Conservation (phyloP, 2,113 vertebrate genomes). For the Chitala chitala region DNA sequence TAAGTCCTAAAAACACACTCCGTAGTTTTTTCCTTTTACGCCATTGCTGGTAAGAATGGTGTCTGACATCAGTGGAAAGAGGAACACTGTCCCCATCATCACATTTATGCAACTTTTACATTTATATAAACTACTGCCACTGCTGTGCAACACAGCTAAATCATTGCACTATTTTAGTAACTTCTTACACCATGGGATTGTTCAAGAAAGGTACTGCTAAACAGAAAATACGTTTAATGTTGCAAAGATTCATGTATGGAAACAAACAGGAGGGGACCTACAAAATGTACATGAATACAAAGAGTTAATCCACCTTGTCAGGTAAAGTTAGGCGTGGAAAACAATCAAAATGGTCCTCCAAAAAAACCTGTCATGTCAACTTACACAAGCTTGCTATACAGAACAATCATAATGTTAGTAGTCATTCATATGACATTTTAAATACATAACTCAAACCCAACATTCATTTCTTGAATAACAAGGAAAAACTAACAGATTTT, state of each 20-base stretch:
- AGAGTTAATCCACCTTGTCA: background rate
- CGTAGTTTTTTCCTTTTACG: no score
- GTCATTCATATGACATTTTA: background rate
- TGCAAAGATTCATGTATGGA: no score
- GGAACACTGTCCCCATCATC: background rate
- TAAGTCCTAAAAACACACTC: no score
- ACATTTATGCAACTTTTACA: background rate
- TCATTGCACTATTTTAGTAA: background rate
- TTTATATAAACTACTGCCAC: background rate
- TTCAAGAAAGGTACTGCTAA: background rate
- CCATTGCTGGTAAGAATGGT: no score
- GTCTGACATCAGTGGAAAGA: background rate
- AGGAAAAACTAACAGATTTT: constrained; percentile 14
- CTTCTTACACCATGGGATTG: background rate
- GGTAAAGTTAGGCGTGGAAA: background rate
- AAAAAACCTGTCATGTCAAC: background rate
- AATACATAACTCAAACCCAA: background rate
- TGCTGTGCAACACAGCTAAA: background rate
- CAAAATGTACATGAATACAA: background rate
- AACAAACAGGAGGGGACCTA: background rate
- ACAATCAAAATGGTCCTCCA: background rate
- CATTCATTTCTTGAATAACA: background rate
- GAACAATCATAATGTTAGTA: background rate
- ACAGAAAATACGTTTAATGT: constrained; percentile 9
- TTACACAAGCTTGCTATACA: background rate